Evolutionary conservation across 2,113 vertebrate genomes (phyloP).

Genomic region (Spea multiplicata): DNA sequence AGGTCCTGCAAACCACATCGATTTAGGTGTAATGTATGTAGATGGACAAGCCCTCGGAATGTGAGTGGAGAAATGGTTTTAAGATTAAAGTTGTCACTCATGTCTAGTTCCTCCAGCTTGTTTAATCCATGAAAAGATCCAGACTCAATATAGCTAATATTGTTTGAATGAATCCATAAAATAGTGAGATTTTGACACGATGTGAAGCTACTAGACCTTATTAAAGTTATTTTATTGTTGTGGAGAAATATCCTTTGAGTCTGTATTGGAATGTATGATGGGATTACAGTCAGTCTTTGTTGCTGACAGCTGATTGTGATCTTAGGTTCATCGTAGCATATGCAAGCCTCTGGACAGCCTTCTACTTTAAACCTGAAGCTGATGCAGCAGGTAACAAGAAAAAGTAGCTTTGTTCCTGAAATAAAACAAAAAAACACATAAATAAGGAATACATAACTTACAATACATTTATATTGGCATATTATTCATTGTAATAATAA

Average conservation of each 20-base stretch:
- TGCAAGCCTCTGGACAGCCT: slow-evolving; percentile 87
- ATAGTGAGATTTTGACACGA: slow-evolving; percentile 90
- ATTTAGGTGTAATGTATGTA: slow-evolving; percentile 92
- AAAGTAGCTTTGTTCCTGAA: slow-evolving; percentile 82
- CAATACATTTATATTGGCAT: too few species aligned
- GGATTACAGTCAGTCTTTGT: slow-evolving; percentile 89
- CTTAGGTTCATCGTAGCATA: slow-evolving; percentile 91
- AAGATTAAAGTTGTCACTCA: slow-evolving; percentile 91
- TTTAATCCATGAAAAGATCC: slow-evolving; percentile 85
- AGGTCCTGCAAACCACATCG: slow-evolving; percentile 90
- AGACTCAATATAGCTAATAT: slow-evolving; percentile 86
- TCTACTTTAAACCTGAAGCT: slow-evolving; percentile 75
- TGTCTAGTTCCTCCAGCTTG: slow-evolving; percentile 91
- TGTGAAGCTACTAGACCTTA: slow-evolving; percentile 86
- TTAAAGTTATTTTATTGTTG: slow-evolving; percentile 85
- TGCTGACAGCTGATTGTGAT: slow-evolving; percentile 94
- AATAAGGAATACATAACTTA: too few species aligned
- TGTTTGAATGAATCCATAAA: slow-evolving; percentile 94
- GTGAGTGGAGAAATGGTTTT: slow-evolving; percentile 82
- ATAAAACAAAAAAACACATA: slow-evolving; percentile 37
- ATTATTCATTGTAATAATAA: too few species aligned
- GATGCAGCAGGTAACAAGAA: slow-evolving; percentile 90
- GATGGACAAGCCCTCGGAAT: slow-evolving; percentile 84
- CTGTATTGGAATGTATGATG: slow-evolving; percentile 82
- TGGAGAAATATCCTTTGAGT: slow-evolving; percentile 96